Evolutionary conservation across 2,113 vertebrate species (phyloP).

Genomic region (Nyctereutes procyonoides): DNA sequence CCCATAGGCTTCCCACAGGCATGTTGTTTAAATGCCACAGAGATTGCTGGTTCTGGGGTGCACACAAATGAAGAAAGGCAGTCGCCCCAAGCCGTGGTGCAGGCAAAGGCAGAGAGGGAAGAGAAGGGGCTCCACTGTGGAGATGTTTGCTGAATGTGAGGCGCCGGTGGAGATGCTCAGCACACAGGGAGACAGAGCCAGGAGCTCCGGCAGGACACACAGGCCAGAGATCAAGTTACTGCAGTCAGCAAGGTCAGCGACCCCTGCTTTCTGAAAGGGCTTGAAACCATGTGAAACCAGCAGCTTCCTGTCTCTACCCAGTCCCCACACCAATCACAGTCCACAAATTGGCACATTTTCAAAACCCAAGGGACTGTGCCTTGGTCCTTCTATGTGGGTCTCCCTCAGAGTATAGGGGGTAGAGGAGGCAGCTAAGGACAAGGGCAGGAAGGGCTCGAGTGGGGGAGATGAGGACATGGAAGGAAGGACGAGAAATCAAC

Average conservation of each 20-base stretch:
- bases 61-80: background rate
- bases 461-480: background rate
- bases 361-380: background rate
- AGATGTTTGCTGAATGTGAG: background rate
- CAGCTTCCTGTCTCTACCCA: background rate
- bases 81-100: background rate
- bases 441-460: background rate
- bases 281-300: background rate
- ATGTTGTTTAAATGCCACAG: background rate
- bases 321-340: background rate
- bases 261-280: background rate
- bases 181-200: background rate
- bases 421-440: background rate
- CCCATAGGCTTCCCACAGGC: background rate
- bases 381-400: background rate
- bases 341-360: background rate
- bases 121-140: background rate
- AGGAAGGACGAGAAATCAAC: background rate
- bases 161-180: background rate
- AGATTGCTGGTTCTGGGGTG: background rate
- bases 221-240: background rate
- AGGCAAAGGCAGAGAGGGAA: background rate
- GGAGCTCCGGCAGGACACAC: background rate
- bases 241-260: background rate
- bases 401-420: background rate